phyloP scores from a whole-genome alignment of 2,797 vertebrate species.

The Spinus pinus region DNA sequence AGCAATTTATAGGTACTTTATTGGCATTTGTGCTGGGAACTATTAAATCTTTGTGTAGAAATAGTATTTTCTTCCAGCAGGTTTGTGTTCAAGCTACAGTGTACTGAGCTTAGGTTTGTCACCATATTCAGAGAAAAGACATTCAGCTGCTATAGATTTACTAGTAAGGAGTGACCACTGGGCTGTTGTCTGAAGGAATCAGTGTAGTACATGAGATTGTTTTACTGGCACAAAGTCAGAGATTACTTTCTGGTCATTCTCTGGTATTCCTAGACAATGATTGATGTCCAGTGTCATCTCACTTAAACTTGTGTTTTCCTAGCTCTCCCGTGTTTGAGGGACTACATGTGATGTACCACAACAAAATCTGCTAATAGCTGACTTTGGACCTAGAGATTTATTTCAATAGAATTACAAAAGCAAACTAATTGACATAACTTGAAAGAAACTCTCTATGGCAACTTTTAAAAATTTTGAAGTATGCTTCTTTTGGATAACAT shows the following conservation, averaged over 20 bases:
- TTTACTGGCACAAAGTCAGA: neutral
- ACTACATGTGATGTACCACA: neutral
- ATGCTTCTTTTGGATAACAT: neutral
- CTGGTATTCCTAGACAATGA: neutral
- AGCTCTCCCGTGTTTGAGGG: neutral
- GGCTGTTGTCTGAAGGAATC: neutral
- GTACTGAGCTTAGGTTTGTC: neutral
- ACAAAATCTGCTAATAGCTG: neutral
- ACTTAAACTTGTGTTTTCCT: neutral
- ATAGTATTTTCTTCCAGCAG: neutral
- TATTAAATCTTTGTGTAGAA: neutral
- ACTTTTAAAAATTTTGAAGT: neutral
- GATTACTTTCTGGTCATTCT: neutral
- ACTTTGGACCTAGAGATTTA: neutral
- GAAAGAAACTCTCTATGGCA: neutral
- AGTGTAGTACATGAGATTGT: neutral
- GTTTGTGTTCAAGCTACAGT: neutral
- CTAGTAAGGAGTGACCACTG: neutral
- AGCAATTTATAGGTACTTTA: neutral
- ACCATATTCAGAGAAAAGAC: neutral
- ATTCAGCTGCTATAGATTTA: neutral
- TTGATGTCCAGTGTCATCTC: neutral
- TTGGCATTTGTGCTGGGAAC: neutral
- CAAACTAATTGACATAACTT: neutral
- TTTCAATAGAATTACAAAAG: neutral